Base-by-base conservation (phyloP, 1,140 invertebrate species). In the Drosophila kohkoa region DNA sequence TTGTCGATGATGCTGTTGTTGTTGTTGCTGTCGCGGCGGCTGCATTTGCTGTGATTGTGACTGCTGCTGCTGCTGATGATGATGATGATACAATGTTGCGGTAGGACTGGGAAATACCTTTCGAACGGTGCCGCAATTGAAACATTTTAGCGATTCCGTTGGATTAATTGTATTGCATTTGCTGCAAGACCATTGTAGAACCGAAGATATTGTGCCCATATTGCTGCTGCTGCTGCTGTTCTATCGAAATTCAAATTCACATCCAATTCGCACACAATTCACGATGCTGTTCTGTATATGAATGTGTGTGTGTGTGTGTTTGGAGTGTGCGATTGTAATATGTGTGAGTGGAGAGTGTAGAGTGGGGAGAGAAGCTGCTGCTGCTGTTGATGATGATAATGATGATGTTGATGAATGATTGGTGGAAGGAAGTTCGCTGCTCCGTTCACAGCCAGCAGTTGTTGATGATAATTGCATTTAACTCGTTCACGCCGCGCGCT, bases 171-270 rank as follows among this genome's bases (percentile, higher is more conserved):
- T 94, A 93, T 96, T 95, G 93, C 97, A 98, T 92, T 95, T 94
- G 92, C 94, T 94, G 94, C 97, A 98, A 94, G 96, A 95, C 97
- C 97, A 98, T 93, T 97, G 96, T 90, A 97, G 94, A 93, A 97
- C 96, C 91, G 96, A 97, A 94, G 96, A 96, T 94, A 97, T 97
- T 90, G 96, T 96, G 93, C 96, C 96, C 96, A 97, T 97, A 97
- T 97, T 81, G 72, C 73, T 48, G 68, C 30, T 35, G 13, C 38
- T 38, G 35, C 30, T 65, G 45, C 32, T 38, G 28, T 75, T 64
- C 10, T 67, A 68, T 71, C 15, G 7, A 10, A 52, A 69, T 71
- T 51, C 62, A 52, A 59, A 71, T 64, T 75, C 69, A 71, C 72
- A 68, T 81, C 60, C 58, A 63, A 66, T 55, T 63, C 49, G 45